Evolutionary conservation across 2,113 vertebrate genomes (phyloP), one percentile per base, ranked within the genome.

Genomic region (Lepus americanus): DNA sequence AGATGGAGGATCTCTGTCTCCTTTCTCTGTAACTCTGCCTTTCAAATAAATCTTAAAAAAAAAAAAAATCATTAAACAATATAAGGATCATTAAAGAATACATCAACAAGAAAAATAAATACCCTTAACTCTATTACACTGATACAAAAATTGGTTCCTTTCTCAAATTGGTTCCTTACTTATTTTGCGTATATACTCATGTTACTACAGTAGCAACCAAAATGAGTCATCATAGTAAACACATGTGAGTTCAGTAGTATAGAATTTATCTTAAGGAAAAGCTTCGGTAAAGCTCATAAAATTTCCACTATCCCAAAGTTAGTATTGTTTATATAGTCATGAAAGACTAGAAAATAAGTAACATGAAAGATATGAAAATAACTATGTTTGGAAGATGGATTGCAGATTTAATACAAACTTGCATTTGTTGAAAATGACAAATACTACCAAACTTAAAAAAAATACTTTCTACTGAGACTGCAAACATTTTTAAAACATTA

Each of bases 281-380:
- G n/a, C 69, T 95, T 79, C 70, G 89, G 49, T 53, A 61, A 90
- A 90, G 76, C 29, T 55, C 2, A 74, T 82, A 93, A 93, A 80
- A 13, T n/a, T 25, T 44, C 63, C 76, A 25, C 22, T 74, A 51
- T 82, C 93, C 16, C 44, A 79, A 80, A 92, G 85, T 87, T 88
- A 89, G 2, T n/a, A 80, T 91, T 11, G 9, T 94, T 51, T 89
- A 87, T 5, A 4, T 29, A 79, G n/a, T 87, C 36, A 95, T 36
- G 29, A 66, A 90, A 39, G 12, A 44, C 39, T 86, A 6, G 19
- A 87, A 72, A 92, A 90, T 55, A 69, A 33, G 23, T 49, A 78
- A 89, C 85, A 77, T 10, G 4, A n/a, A 94, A 94, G 92, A 67
- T 31, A 84, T 53, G 14, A 95, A 94, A 93, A 53, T 63, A 89